Percentiles rank a stretch among this genome's conserved stretches.
phyloP scores from a whole-genome alignment of 2,113 vertebrate species.

The Anser brachyrhynchus region DNA sequence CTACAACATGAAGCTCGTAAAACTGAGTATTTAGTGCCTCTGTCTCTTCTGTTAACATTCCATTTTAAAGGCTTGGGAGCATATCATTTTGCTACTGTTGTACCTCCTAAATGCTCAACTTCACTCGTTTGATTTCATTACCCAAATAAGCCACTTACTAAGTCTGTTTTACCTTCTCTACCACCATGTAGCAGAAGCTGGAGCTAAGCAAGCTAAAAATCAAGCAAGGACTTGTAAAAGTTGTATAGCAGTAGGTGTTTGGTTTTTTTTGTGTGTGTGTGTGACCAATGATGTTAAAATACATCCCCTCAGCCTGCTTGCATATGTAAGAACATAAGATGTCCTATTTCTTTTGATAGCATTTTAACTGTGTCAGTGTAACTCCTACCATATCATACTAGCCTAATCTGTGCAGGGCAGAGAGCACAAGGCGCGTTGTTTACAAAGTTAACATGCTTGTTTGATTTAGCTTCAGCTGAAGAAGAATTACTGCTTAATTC shows the following conservation, averaged over 20 bases:
- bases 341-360: neutral
- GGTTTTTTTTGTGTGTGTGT: neutral
- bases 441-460: neutral
- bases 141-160: neutral
- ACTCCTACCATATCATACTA: neutral
- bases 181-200: neutral
- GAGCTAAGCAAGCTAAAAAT: conserved; percentile 3
- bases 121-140: neutral
- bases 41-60: conserved; percentile 20
- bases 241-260: neutral
- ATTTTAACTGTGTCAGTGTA: neutral
- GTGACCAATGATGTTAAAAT: neutral
- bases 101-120: neutral
- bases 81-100: neutral
- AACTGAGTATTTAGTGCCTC: neutral
- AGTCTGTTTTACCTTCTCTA: neutral
- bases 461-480: neutral
- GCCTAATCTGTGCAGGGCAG: neutral
- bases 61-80: neutral
- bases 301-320: neutral
- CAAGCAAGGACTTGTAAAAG: neutral
- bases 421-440: neutral
- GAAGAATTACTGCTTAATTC: neutral
- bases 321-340: neutral
- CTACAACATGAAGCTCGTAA: neutral